Base-by-base conservation (phyloP, 2,888 invertebrate genomes). In the Nebria brevicollis region DNA sequence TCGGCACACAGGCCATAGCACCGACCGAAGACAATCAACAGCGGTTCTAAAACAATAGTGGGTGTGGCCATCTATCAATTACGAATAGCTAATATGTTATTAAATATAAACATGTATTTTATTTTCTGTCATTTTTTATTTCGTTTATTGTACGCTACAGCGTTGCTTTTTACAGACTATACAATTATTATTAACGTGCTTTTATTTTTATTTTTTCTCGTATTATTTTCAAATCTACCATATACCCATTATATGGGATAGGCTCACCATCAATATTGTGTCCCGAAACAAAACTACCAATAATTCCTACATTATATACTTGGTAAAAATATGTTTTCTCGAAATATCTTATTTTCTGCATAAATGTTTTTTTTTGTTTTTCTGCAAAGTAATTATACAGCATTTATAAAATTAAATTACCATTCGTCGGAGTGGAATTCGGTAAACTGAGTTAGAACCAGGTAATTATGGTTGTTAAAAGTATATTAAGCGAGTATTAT, bases 31-130 rank as follows among this genome's bases (percentile, higher is more conserved):
- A 88, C 88, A 88, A 88, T 89, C 88, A 88, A 87, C 88, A 88
- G 87, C 86, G 88, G 87, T 86, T 87, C 86, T 87, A 87, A 88
- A 87, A 89, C 89, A 89, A 89, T 88, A 88, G 88, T 88, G 85
- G 89, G 89, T 88, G 89, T 87, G 85, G 79, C 86, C 84, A 82
- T 87, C 87, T 87, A 88, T 88, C 89, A 89, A 88, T 89, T 89
- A 87, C 87, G 85, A 86, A 86, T 86, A 85, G 87, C 87, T 87
- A 88, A 81, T 81, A 81, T 81, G 81, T 77, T 81, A 81, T 81
- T 81, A 81, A 81, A 81, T 81, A 77, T 81, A 81, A 81, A 81
- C 34, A 81, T 77, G 72, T 11, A 76, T 81, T 80, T 80, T 80
- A 41, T 64, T 64, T 75, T 43, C 20, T 75, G 41, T 73, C 11